These are phyloP conservation scores for Ataeniobius toweri DNA, from an alignment of 2,797 vertebrate species.

Conservation along the genomic window DNA sequence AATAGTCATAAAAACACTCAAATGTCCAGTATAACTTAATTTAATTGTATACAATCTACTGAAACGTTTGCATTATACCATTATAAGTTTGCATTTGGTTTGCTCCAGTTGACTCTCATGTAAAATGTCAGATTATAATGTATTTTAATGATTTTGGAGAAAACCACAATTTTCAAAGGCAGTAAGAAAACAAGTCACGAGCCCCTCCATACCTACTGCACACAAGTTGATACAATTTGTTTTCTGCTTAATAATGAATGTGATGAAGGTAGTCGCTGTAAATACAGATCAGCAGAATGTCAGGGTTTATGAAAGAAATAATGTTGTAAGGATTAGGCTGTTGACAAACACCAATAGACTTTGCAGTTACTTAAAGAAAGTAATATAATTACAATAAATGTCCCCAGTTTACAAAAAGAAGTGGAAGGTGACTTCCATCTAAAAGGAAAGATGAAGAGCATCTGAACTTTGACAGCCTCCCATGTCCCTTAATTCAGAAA, in stretches of 20 bases:
- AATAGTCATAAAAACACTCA: not conserved
- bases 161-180: not conserved
- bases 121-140: not conserved
- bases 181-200: constrained; percentile 14
- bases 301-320: not conserved
- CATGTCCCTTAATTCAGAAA: not conserved
- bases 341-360: not conserved
- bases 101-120: not conserved
- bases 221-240: constrained; percentile 2
- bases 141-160: not conserved
- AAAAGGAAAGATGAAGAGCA: not conserved
- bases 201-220: not conserved
- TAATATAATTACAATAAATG: not conserved
- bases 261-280: not conserved
- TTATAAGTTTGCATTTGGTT: not conserved
- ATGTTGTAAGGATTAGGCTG: not conserved
- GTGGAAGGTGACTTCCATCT: not conserved
- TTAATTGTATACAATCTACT: not conserved
- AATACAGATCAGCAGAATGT: not conserved
- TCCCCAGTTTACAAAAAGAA: not conserved
- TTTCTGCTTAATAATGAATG: constrained; percentile 1
- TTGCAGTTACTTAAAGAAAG: not conserved
- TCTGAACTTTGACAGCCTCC: not conserved
- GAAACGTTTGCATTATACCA: not conserved
- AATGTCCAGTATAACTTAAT: not conserved